phyloP scores from a whole-genome alignment of 2,797 vertebrate genomes.

The Hydrolagus colliei region DNA sequence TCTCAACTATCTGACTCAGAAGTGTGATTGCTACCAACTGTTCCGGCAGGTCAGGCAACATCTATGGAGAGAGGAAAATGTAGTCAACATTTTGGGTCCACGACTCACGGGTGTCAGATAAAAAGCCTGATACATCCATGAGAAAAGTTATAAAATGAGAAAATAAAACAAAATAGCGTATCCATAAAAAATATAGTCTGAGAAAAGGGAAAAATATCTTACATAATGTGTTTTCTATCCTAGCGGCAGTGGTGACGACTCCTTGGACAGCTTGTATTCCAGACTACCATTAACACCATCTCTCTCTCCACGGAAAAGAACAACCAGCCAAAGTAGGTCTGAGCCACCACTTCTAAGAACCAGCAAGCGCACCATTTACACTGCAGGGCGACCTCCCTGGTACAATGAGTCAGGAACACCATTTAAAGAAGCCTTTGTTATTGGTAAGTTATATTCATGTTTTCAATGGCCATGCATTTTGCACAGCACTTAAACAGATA shows the following conservation, averaged over 20 bases:
- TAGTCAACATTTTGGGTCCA: no score
- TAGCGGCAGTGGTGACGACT: slow-evolving; percentile 61
- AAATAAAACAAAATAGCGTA: background rate
- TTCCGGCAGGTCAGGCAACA: no score
- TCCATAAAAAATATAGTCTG: background rate
- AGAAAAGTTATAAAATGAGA: no score
- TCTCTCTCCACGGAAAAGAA: slow-evolving; percentile 61
- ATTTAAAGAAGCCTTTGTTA: slow-evolving; percentile 82
- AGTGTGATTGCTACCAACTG: no score
- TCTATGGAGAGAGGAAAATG: no score
- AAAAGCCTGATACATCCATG: no score
- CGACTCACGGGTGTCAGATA: no score
- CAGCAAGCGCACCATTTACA: slow-evolving; percentile 81
- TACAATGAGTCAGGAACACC: slow-evolving; percentile 83
- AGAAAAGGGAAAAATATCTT: background rate
- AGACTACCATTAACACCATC: slow-evolving; percentile 62
- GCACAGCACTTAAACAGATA: background rate
- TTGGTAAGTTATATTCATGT: slow-evolving; percentile 54
- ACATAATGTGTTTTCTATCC: background rate
- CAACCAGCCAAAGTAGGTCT: slow-evolving; percentile 68
- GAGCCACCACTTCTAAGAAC: slow-evolving; percentile 77
- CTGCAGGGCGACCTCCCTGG: slow-evolving; percentile 76
- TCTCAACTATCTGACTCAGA: no score
- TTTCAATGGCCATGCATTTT: background rate
- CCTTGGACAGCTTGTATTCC: slow-evolving; percentile 55